Base-by-base conservation (phyloP, 2,113 vertebrate genomes). In the Pithys albifrons region DNA sequence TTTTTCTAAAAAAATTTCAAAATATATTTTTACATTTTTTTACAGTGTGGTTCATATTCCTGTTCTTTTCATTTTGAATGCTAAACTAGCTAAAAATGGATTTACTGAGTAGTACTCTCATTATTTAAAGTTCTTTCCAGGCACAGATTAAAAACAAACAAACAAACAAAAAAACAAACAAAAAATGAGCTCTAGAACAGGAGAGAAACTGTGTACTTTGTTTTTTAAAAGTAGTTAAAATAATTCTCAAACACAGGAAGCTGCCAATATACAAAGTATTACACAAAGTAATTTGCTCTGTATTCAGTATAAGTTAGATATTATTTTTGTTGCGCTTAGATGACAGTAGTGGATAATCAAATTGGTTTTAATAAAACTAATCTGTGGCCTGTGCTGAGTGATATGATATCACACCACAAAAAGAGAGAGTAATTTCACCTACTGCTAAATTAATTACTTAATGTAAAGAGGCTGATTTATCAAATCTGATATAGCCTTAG, bases 381-480 rank as follows among this genome's bases (percentile, higher is more conserved):
- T 64, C 69, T 91, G 49, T 93, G 81, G 54, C 89, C 90, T 51
- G 55, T 94, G 62, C 79, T 89, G 96, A 96, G 41, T 96, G 89
- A 87, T 79, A 78, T n/a, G 72, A 57, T 78, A 90, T 74, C 76
- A 51, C 37, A 94, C 57, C 31, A 79, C 41, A 86, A 73, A 95
- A 96, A 95, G 37, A 52, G 23, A 94, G 54, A 78, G 33, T 8
- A 76, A 46, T 48, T 96, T 95, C 75, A 89, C 78, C 70, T 84
- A 55, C 72, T 94, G 57, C 80, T 96, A 91, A 93, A 97, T 97
- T 97, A 97, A 97, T 97, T 95, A 89, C 58, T 81, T 49, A n/a
- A 78, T 89, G 73, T 94, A 95, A 90, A 96, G 66, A 94, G 24
- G 82, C 77, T 83, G 62, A 82, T 82, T 88, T 78, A 49, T 91